These are phyloP conservation scores for Chaetoderma sp. DNA, from an alignment of 2,888 invertebrate genomes.

Conservation along the genomic window DNA sequence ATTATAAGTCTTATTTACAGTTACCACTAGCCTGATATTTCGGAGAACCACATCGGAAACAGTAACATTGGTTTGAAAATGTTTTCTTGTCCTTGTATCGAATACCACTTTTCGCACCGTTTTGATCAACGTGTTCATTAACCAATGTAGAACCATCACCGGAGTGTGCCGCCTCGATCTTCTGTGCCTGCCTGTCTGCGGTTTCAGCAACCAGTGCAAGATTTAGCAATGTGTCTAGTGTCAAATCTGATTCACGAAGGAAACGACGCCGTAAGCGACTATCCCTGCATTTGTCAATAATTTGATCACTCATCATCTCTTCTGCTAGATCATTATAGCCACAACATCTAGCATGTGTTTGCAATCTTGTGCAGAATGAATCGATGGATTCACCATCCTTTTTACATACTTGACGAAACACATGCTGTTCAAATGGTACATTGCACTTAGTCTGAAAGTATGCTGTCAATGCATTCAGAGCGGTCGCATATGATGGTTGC, in stretches of 20 bases:
- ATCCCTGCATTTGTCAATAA: neutral
- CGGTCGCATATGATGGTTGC: neutral
- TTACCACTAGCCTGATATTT: too few species aligned
- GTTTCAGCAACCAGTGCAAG: neutral
- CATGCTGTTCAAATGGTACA: neutral
- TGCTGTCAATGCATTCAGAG: neutral
- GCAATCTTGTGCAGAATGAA: neutral
- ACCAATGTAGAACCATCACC: neutral
- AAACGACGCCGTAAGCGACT: neutral
- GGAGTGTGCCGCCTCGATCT: neutral
- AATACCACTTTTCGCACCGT: neutral
- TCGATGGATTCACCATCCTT: neutral
- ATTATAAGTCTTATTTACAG: too few species aligned
- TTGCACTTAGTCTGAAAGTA: neutral
- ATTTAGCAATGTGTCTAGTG: neutral
- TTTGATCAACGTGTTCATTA: neutral
- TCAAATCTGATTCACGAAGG: neutral
- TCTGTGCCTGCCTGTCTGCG: neutral
- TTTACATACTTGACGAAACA: neutral
- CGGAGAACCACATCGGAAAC: neutral
- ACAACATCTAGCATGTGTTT: neutral
- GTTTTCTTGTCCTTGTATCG: neutral
- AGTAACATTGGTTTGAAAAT: neutral
- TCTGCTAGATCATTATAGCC: neutral
- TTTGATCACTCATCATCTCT: neutral